phyloP scores from a whole-genome alignment of 2,888 invertebrate genomes.

The Merodon equestris region DNA sequence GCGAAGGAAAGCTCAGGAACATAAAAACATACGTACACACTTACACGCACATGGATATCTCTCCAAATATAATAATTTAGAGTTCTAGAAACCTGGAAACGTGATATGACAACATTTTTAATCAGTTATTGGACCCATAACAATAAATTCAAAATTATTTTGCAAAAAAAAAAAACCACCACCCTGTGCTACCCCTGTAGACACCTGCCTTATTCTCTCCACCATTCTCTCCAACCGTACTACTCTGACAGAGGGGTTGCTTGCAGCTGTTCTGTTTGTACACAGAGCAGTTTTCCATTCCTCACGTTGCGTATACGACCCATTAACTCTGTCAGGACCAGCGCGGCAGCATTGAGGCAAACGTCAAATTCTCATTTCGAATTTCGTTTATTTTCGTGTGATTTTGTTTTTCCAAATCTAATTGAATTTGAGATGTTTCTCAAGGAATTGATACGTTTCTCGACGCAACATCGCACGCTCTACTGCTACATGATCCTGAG shows the following conservation, averaged over 20 bases:
- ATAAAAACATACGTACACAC: no score
- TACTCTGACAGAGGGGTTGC: slow-evolving; percentile 47
- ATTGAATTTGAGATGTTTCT: slow-evolving; percentile 75
- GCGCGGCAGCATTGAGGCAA: slow-evolving; percentile 26
- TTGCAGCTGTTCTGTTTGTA: slow-evolving; percentile 62
- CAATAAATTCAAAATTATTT: no score
- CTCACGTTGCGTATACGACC: slow-evolving; percentile 55
- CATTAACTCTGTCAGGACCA: slow-evolving; percentile 29
- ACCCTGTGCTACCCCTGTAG: no score
- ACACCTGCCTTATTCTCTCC: no score
- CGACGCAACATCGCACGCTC: slow-evolving; percentile 87
- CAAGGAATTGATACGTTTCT: slow-evolving; percentile 81
- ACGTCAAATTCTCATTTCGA: slow-evolving; percentile 35
- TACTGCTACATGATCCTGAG: slow-evolving; percentile 90
- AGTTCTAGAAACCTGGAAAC: no score
- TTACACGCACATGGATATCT: no score
- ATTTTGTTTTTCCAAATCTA: slow-evolving; percentile 17
- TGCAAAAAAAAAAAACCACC: no score
- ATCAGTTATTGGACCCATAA: no score
- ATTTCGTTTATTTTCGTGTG: slow-evolving; percentile 18
- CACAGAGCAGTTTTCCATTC: slow-evolving; percentile 56
- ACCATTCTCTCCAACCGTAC: no score
- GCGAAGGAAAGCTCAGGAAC: no score
- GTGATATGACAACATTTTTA: no score
- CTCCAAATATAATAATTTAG: no score